These are phyloP conservation scores for Copidosoma aretas DNA, from an alignment of 2,888 invertebrate species.

Conservation along the genomic window DNA sequence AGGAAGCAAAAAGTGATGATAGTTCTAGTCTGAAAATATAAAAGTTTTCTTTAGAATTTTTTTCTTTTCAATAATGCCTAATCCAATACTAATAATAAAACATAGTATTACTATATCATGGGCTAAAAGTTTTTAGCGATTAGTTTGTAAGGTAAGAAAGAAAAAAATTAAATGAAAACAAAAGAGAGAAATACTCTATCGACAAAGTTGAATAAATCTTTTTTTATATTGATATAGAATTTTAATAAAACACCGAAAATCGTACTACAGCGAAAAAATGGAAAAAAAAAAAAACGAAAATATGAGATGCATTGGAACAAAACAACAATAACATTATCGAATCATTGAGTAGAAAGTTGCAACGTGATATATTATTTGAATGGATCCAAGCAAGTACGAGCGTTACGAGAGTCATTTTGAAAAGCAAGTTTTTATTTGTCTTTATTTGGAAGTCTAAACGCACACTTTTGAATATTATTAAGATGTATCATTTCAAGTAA, in stretches of 20 bases:
- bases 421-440: slow-evolving; percentile 19
- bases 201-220: slow-evolving; percentile 38
- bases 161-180: slow-evolving; percentile 11
- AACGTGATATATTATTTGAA: slow-evolving; percentile 31
- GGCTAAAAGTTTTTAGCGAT: slow-evolving; percentile 35
- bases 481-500: slow-evolving; percentile 33
- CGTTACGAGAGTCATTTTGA: slow-evolving; percentile 31
- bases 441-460: slow-evolving; percentile 32
- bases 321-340: slow-evolving; percentile 36
- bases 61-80: slow-evolving; percentile 41
- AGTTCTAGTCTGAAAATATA: slow-evolving; percentile 53
- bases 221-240: slow-evolving; percentile 39
- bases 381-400: slow-evolving; percentile 31
- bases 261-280: slow-evolving; percentile 24
- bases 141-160: slow-evolving; percentile 29
- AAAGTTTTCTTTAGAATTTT: slow-evolving; percentile 38
- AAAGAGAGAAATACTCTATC: slow-evolving; percentile 34
- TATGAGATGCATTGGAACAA: slow-evolving; percentile 5
- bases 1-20: slow-evolving; percentile 51
- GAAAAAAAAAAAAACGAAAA: slow-evolving; percentile 19
- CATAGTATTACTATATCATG: slow-evolving; percentile 47
- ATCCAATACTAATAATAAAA: slow-evolving; percentile 43
- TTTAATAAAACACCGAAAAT: slow-evolving; percentile 36
- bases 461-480: slow-evolving; percentile 33
- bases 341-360: slow-evolving; percentile 32